A percentile compares a stretch with the other conserved stretches of the same genome.
phyloP scores from a whole-genome alignment of 2,888 invertebrate species.

The Limnephilus lunatus region DNA sequence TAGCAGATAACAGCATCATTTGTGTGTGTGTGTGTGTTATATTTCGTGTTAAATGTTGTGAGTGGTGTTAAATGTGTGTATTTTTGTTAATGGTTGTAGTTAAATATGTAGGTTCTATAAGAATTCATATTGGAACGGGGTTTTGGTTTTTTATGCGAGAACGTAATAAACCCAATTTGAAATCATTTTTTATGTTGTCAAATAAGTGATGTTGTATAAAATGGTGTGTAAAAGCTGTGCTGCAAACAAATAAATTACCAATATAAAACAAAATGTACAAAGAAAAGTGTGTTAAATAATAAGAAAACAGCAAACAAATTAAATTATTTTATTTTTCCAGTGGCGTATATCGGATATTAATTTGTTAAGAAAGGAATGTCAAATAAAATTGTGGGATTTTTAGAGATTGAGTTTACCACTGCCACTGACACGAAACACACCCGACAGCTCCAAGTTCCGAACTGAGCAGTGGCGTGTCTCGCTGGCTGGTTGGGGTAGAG shows the following conservation, averaged over 20 bases:
- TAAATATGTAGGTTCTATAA: not conserved
- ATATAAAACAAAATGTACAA: not conserved
- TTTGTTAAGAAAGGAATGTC: conserved; percentile 17
- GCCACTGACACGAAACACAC: conserved; percentile 51
- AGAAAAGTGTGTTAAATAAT: not conserved
- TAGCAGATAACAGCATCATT: not conserved
- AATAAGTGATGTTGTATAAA: not conserved
- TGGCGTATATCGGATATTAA: conserved; percentile 10
- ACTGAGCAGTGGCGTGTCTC: conserved; percentile 30
- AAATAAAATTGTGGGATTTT: conserved; percentile 31
- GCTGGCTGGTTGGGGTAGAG: not conserved
- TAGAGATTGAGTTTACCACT: not conserved
- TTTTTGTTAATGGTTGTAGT: not conserved
- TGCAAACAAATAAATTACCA: not conserved
- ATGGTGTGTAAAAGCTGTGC: not conserved
- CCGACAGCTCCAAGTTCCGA: conserved; percentile 51
- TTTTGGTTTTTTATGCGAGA: not conserved
- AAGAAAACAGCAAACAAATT: conserved; percentile 17
- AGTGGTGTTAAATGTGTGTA: not conserved
- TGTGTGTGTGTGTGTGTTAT: not conserved
- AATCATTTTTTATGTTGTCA: not conserved
- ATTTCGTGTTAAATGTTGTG: not conserved
- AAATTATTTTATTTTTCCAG: conserved; percentile 23
- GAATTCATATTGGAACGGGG: not conserved
- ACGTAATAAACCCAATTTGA: not conserved